A percentile compares a stretch with the other conserved stretches of the same genome.
These are phyloP conservation scores for Orius insidiosus DNA, from an alignment of 1,140 invertebrate species.

Conservation along the genomic window DNA sequence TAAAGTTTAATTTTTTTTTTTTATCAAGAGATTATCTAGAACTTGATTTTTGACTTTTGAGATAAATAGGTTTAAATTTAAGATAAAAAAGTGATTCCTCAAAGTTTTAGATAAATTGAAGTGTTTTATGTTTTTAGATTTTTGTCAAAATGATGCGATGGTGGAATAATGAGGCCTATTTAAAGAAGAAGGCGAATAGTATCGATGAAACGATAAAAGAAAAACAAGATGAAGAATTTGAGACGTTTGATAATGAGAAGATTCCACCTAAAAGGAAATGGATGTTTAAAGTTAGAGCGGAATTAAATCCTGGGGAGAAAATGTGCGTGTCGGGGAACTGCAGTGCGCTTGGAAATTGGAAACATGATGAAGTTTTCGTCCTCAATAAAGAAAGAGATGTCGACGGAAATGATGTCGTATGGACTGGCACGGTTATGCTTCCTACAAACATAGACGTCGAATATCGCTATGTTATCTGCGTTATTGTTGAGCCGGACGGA, in stretches of 20 bases:
- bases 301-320: constrained; percentile 25
- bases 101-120: not conserved
- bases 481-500: constrained; percentile 29
- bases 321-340: constrained; percentile 34
- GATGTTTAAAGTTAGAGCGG: constrained; percentile 28
- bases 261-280: constrained; percentile 14
- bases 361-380: constrained; percentile 23
- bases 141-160: constrained; percentile 18
- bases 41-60: too few relatives aligned
- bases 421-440: constrained; percentile 22
- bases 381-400: constrained; percentile 17
- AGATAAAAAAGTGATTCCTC: too few relatives aligned
- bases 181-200: constrained; percentile 5
- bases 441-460: constrained; percentile 35
- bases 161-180: constrained; percentile 17
- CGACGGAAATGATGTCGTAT: constrained; percentile 13
- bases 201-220: not conserved
- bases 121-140: constrained; percentile 3
- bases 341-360: constrained; percentile 31
- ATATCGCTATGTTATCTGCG: constrained; percentile 64
- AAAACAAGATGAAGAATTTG: not conserved
- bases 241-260: not conserved
- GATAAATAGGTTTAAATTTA: too few relatives aligned
- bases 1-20: too few relatives aligned
- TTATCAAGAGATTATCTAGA: too few relatives aligned